A percentile compares a stretch with the other conserved stretches of the same genome.
phyloP scores from a whole-genome alignment of 2,888 invertebrate species.

The Mythimna loreyi region DNA sequence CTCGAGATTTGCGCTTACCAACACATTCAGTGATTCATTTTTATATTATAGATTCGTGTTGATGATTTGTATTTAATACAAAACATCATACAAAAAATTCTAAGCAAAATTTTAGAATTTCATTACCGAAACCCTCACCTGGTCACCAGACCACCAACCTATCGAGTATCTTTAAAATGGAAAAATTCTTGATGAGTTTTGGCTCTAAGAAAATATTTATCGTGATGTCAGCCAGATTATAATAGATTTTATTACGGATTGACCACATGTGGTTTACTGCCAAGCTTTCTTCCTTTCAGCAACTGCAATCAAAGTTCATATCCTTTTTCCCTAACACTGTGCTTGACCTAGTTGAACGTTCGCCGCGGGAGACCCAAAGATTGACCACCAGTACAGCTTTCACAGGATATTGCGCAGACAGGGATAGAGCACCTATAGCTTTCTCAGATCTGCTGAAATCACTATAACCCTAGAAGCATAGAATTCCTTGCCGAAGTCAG shows the following conservation, averaged over 20 bases:
- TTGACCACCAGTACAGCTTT: slow-evolving; percentile 25
- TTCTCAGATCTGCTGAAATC: not conserved
- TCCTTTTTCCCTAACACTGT: slow-evolving; percentile 36
- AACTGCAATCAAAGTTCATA: slow-evolving; percentile 39
- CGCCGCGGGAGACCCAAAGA: slow-evolving; percentile 43
- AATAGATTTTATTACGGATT: not conserved
- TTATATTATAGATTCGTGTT: no score
- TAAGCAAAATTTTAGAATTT: no score
- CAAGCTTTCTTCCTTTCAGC: slow-evolving; percentile 11
- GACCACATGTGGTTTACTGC: slow-evolving; percentile 21
- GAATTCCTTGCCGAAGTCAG: no score
- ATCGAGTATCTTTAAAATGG: no score
- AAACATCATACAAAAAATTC: no score
- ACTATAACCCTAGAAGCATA: not conserved
- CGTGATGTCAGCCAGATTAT: not conserved
- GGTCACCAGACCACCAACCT: no score
- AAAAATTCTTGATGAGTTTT: no score
- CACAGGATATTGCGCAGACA: slow-evolving; percentile 12
- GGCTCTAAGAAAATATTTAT: not conserved
- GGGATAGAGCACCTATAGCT: not conserved
- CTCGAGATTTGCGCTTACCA: no score
- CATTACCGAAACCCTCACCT: no score
- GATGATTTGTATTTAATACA: no score
- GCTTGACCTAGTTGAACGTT: slow-evolving; percentile 52
- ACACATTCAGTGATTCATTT: no score